Conservation (phyloP, 2,113 vertebrate genomes). For the Tilapia sparmanii region DNA sequence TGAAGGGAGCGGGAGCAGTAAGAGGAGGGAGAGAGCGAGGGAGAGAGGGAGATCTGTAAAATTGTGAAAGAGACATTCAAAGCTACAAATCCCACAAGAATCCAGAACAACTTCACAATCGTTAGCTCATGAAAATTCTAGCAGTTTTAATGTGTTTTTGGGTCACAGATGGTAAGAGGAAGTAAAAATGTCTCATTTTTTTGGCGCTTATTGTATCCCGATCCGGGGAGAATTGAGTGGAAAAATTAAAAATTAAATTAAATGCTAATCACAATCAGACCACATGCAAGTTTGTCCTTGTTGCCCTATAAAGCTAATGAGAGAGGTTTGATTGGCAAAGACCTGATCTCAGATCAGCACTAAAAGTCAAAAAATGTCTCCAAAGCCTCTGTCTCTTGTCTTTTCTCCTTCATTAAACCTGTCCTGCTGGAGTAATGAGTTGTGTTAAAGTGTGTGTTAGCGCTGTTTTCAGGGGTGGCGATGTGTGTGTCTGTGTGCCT, state of each 20-base stretch:
- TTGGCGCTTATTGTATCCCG: slow-evolving; percentile 12
- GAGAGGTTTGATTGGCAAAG: slow-evolving; percentile 6
- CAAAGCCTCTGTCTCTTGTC: neutral
- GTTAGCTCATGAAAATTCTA: slow-evolving; percentile 60
- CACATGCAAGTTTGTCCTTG: slow-evolving; percentile 32
- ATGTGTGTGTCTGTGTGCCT: neutral
- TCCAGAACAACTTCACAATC: slow-evolving; percentile 51
- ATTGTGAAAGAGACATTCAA: slow-evolving; percentile 50
- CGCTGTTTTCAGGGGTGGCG: neutral
- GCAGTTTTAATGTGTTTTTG: slow-evolving; percentile 59
- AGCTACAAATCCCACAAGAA: slow-evolving; percentile 57
- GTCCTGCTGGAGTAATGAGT: slow-evolving; percentile 1
- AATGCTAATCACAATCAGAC: slow-evolving; percentile 38
- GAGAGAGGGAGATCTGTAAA: slow-evolving; percentile 18
- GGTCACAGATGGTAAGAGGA: slow-evolving; percentile 54
- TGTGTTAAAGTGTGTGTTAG: neutral
- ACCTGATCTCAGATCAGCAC: slow-evolving; percentile 9
- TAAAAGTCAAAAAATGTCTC: neutral
- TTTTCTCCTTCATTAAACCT: neutral
- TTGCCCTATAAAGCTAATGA: slow-evolving; percentile 23
- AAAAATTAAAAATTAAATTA: slow-evolving; percentile 25
- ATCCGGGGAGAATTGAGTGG: slow-evolving; percentile 23
- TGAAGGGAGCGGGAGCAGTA: neutral
- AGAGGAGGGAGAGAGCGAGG: neutral
- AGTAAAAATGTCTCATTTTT: slow-evolving; percentile 26